These are phyloP conservation scores for Cinclus cinclus DNA, from an alignment of 2,113 vertebrate species.

Conservation along the genomic window DNA sequence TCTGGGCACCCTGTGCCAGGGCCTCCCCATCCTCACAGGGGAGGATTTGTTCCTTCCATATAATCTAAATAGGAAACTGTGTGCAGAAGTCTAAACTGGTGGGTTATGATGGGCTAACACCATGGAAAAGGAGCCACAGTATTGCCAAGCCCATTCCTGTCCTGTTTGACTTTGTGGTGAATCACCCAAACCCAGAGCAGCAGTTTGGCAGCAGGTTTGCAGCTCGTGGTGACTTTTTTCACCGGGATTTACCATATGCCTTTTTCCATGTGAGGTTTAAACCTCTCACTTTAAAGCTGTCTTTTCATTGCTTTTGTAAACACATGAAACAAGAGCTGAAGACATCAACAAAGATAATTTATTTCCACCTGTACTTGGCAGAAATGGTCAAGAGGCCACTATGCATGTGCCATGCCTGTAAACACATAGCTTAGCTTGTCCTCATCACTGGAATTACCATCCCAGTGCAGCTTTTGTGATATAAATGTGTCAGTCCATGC, in stretches of 20 bases:
- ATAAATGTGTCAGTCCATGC: not conserved
- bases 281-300: not conserved
- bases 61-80: not conserved
- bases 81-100: not conserved
- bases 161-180: not conserved
- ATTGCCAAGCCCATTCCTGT: not conserved
- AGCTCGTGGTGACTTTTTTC: not conserved
- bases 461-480: not conserved
- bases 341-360: not conserved
- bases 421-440: not conserved
- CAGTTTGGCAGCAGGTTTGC: not conserved
- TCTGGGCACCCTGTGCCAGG: not conserved
- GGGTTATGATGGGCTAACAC: not conserved
- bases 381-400: not conserved
- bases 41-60: not conserved
- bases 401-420: too few species aligned
- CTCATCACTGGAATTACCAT: not conserved
- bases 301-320: not conserved
- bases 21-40: fast-evolving
- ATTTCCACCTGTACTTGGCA: not conserved
- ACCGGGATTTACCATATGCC: not conserved
- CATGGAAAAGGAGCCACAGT: fast-evolving
- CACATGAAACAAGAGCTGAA: not conserved
- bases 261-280: not conserved
- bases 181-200: not conserved